phyloP scores from a whole-genome alignment of 2,888 invertebrate genomes.

The Apamea anceps region DNA sequence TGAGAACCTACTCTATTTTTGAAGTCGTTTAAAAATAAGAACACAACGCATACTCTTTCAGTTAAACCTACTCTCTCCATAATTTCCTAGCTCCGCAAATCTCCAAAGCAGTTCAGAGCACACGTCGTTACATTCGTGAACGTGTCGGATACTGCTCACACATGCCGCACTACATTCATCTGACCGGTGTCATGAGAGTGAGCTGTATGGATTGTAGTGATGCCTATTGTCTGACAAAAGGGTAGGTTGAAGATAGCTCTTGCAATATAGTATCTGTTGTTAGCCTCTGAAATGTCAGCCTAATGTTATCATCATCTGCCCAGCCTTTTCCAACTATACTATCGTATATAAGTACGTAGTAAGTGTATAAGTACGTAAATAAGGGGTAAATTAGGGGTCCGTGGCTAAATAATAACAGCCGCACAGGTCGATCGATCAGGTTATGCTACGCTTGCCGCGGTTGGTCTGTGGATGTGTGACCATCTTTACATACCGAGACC shows the following conservation, averaged over 20 bases:
- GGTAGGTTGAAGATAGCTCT: background rate
- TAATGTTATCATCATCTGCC: background rate
- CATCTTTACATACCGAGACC: too few species aligned
- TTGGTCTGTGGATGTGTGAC: too few species aligned
- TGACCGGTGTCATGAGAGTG: constrained; percentile 22
- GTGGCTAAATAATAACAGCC: too few species aligned
- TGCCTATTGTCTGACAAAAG: constrained; percentile 6
- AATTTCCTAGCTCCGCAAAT: constrained; percentile 7
- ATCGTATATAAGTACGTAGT: too few species aligned
- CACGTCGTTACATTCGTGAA: constrained; percentile 23
- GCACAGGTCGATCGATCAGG: too few species aligned
- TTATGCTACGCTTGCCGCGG: too few species aligned
- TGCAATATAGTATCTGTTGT: background rate
- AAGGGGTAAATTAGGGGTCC: too few species aligned
- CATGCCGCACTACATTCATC: constrained; percentile 17
- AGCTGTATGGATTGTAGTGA: constrained; percentile 20
- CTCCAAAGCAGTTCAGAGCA: constrained; percentile 9
- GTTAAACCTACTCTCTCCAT: background rate
- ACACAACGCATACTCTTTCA: background rate
- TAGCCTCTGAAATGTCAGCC: background rate
- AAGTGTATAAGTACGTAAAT: background rate
- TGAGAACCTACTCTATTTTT: too few species aligned
- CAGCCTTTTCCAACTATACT: background rate
- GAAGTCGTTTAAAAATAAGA: too few species aligned
- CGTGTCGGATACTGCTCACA: constrained; percentile 28